phyloP scores from a whole-genome alignment of 2,113 vertebrate species.

The Clinocottus analis region DNA sequence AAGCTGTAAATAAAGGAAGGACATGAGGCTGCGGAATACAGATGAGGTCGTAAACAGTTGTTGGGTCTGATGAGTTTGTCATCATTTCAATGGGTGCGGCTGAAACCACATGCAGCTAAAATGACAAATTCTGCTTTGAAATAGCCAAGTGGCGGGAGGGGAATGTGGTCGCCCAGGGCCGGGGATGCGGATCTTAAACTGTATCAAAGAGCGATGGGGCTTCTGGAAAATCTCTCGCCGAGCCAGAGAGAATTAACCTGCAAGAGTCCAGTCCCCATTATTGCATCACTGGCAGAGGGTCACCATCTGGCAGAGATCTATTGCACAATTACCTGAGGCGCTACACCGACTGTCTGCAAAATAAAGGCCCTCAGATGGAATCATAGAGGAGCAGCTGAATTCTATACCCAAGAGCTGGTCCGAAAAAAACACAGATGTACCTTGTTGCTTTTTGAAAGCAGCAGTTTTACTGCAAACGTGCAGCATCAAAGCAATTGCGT shows the following conservation, averaged over 20 bases:
- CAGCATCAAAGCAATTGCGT: constrained; percentile 27
- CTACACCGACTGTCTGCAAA: constrained; percentile 55
- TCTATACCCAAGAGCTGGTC: constrained; percentile 29
- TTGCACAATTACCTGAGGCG: constrained; percentile 69
- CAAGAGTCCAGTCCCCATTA: constrained; percentile 53
- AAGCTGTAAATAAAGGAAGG: constrained; percentile 38
- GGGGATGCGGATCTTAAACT: constrained; percentile 45
- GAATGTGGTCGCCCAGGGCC: neutral
- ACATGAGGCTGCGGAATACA: constrained; percentile 41
- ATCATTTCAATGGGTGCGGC: constrained; percentile 37
- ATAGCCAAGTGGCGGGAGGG: constrained; percentile 6
- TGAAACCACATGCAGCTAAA: constrained; percentile 34
- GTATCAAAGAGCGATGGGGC: constrained; percentile 34
- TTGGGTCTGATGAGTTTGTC: constrained; percentile 37
- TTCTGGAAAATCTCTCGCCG: constrained; percentile 57
- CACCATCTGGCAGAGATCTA: constrained; percentile 80
- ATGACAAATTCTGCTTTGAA: constrained; percentile 45
- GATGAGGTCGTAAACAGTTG: constrained; percentile 52
- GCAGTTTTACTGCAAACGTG: constrained; percentile 34
- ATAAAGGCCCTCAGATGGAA: constrained; percentile 56
- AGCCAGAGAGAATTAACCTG: constrained; percentile 65
- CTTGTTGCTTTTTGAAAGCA: constrained; percentile 19
- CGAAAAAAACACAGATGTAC: constrained; percentile 43
- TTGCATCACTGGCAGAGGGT: constrained; percentile 51
- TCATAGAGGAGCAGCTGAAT: constrained; percentile 40